Percentiles rank a stretch among this genome's conserved stretches.
phyloP scores from a whole-genome alignment of 2,888 invertebrate genomes.

The Cheilosia soror region DNA sequence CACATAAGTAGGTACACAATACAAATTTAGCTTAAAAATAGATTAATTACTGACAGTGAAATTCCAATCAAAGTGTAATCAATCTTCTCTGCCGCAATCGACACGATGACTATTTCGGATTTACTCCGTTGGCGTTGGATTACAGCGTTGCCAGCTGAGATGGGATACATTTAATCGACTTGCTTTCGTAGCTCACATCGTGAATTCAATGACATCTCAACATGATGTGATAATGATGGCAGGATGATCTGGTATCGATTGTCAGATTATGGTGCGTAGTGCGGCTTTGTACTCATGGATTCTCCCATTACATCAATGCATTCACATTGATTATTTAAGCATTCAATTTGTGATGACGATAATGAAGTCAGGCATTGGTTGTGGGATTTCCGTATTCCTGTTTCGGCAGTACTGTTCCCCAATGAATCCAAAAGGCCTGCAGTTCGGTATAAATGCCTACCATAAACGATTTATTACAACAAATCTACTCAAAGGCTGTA shows the following conservation, averaged over 20 bases:
- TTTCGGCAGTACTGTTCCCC: too few species aligned
- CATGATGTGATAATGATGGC: slow-evolving; percentile 31
- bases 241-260: slow-evolving; percentile 32
- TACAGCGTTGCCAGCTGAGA: not conserved
- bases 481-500: too few species aligned
- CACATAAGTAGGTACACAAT: not conserved
- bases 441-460: too few species aligned
- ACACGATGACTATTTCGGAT: slow-evolving; percentile 35
- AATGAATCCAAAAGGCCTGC: too few species aligned
- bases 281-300: not conserved
- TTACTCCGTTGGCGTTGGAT: not conserved
- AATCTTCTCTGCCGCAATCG: slow-evolving; percentile 59
- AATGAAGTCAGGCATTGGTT: too few species aligned
- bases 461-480: too few species aligned
- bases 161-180: slow-evolving; percentile 40
- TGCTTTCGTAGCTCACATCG: not conserved
- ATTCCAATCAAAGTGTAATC: slow-evolving; percentile 56
- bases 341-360: too few species aligned
- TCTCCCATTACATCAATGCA: not conserved
- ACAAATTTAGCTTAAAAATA: slow-evolving; percentile 31
- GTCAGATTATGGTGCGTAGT: slow-evolving; percentile 7
- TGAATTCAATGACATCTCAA: slow-evolving; percentile 40
- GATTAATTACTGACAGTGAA: slow-evolving; percentile 57
- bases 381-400: too few species aligned
- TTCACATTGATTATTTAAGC: slow-evolving; percentile 1